These are phyloP conservation scores for Chromobotia macracanthus DNA, from an alignment of 2,797 vertebrate genomes.

Conservation along the genomic window DNA sequence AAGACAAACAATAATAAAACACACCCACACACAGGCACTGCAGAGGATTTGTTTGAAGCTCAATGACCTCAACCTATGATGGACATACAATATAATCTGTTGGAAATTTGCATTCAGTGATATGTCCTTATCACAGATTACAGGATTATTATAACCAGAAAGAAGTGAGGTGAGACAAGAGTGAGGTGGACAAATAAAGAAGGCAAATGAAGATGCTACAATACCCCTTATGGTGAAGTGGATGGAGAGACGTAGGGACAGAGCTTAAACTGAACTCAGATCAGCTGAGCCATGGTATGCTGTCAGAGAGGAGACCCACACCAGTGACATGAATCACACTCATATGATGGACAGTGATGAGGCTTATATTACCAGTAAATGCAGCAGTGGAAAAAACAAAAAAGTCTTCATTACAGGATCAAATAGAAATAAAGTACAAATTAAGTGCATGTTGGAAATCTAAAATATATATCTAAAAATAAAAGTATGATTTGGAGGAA, in stretches of 20 bases:
- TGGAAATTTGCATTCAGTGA: slow-evolving; percentile 10
- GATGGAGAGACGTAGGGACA: slow-evolving; percentile 66
- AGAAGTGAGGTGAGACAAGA: slow-evolving; percentile 4
- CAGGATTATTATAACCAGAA: background rate
- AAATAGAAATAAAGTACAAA: slow-evolving; percentile 40
- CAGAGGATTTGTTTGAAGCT: slow-evolving; percentile 12
- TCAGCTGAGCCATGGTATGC: slow-evolving; percentile 69
- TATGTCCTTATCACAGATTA: background rate
- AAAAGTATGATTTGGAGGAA: slow-evolving; percentile 19
- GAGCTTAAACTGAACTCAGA: slow-evolving; percentile 80
- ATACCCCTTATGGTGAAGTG: slow-evolving; percentile 74
- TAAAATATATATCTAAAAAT: slow-evolving; percentile 1
- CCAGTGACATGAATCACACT: slow-evolving; percentile 39
- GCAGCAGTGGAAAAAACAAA: slow-evolving; percentile 30
- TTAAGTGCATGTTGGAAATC: slow-evolving; percentile 24
- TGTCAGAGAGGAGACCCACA: slow-evolving; percentile 77
- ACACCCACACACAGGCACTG: slow-evolving; percentile 28
- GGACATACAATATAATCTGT: slow-evolving; percentile 6
- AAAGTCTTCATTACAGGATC: slow-evolving; percentile 39
- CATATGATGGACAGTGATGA: slow-evolving; percentile 29
- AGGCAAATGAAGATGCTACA: slow-evolving; percentile 66
- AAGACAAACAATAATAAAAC: slow-evolving; percentile 25
- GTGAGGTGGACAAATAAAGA: slow-evolving; percentile 43
- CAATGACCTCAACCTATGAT: slow-evolving; percentile 5
- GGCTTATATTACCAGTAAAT: slow-evolving; percentile 46